Base-by-base conservation (phyloP, 1,140 invertebrate genomes). In the Bombus waltoni region DNA sequence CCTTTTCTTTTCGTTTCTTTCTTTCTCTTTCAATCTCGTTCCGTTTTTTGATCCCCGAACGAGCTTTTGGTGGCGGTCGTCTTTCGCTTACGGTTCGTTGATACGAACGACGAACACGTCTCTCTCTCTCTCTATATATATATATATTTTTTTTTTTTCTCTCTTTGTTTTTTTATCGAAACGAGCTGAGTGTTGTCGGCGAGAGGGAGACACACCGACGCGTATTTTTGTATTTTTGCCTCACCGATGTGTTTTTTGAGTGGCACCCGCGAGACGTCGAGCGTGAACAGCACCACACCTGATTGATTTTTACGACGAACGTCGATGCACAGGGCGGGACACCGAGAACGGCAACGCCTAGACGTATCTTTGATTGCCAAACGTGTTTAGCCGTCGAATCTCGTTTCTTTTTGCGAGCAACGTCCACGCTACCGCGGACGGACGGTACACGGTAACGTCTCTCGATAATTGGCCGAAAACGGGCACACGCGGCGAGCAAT, bases 41-140 rank as follows among this genome's bases (percentile, higher is more conserved):
- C 72, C 75, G 53, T 83, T 86, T 83, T 86, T 89, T 15, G 6
- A n/a, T 88, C 22, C 73, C 80, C 66, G 1, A 35, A 75, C 86
- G 88, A 94, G 93, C 93, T 94, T 94, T 94, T 89, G 94, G 94
- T 94, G 94, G 93, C 94, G 93, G 94, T 94, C 93, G 90, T 93
- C 88, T 90, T 93, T 94, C 90, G 93, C 93, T 94, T 94, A 89
- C 89, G 85, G 76, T 86, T 86, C 89, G 86, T 85, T 75, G 35
- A 77, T 42, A 38, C 22, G n/a, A 42, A 86, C 68, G 40, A 40
- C 71, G 32, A 83, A 85, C 84, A 89, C 84, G 42, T 68, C 65
- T 66, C 65, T 73, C 86, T 66, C 15, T 35, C 2, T 35, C 9
- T 32, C 6, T 35, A 6, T 66, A 44, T 44, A 44, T 87, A 85